Evolutionary conservation across 1,140 invertebrate genomes (phyloP), one percentile per base, ranked within the genome.

Genomic region (Thaumatotibia leucotreta): DNA sequence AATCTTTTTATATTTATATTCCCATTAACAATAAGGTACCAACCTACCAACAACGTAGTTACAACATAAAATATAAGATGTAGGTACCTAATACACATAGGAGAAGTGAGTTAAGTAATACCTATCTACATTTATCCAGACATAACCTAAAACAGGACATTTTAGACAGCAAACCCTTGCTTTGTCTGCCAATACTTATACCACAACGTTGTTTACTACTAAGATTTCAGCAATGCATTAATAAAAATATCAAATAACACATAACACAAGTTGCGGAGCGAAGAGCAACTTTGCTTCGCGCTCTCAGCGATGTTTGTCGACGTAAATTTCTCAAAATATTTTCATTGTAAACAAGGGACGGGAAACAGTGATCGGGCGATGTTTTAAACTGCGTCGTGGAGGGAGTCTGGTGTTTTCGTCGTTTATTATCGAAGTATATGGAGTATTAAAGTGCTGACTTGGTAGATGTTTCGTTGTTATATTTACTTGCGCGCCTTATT

Each of bases 311-410:
- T 54, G 50, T 68, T 64, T 68, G 27, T 54, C 9, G 33, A 64
- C 33, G 67, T 31, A 68, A 68, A 68, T 68, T 64, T 63, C 63
- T 68, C 63, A 64, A 64, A 68, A 68, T 61, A 68, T 68, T 68
- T 63, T 64, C 62, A 27, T n/a, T 61, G 63, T 27, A 33, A 45
- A 54, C 52, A 54, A 27, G 23, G 31, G 32, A 24, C 22, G 33
- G 33, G 23, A 33, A 63, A 63, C 61, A 63, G 20, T 45, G 61
- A 45, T 23, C 22, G 27, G 27, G 50, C 50, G 50, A 54, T 6
- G 35, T n/a, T 17, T 39, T 39, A 39, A 39, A 39, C 35, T 35
- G 9, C 14, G 4, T 14, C 1, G 32, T 10, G 11, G 35, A 39
- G 35, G 14, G 10, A 14, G 0, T 5, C 3, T 5, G n/a, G n/a